phyloP scores from a whole-genome alignment of 2,888 invertebrate species.

The Thalpophila matura region DNA sequence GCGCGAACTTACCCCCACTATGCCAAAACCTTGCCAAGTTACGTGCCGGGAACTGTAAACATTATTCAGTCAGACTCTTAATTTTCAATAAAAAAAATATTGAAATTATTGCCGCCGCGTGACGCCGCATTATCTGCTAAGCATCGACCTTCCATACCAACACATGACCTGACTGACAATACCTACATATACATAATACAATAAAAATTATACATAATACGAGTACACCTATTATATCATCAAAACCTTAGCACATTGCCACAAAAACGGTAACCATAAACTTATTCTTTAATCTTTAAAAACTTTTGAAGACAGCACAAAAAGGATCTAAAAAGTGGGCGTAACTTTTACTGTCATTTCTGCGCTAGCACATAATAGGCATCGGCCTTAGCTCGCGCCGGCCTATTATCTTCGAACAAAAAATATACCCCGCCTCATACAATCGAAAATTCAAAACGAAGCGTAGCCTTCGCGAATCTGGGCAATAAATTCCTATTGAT shows the following conservation, averaged over 20 bases:
- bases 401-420: slow-evolving; percentile 80
- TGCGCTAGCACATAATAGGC: slow-evolving; percentile 80
- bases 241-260: slow-evolving; percentile 29
- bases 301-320: slow-evolving; percentile 84
- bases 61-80: no score
- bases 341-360: slow-evolving; percentile 88
- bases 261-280: slow-evolving; percentile 70
- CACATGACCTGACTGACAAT: slow-evolving; percentile 20
- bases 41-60: no score
- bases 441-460: slow-evolving; percentile 82
- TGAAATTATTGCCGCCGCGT: no score
- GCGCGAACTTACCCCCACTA: no score
- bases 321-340: slow-evolving; percentile 89
- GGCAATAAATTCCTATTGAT: slow-evolving; percentile 90
- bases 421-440: slow-evolving; percentile 73
- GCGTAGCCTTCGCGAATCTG: slow-evolving; percentile 88
- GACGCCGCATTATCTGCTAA: no score
- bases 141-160: no score
- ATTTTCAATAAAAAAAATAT: no score
- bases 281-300: slow-evolving; percentile 88
- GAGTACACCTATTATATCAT: slow-evolving; percentile 44
- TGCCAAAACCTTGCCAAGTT: no score
- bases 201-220: slow-evolving; percentile 47
- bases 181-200: slow-evolving; percentile 23
- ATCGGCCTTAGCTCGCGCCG: slow-evolving; percentile 82